A percentile compares a stretch with the other conserved stretches of the same genome.
These are phyloP conservation scores for Thalassarche chlororhynchos DNA, from an alignment of 2,113 vertebrate genomes.

Conservation along the genomic window DNA sequence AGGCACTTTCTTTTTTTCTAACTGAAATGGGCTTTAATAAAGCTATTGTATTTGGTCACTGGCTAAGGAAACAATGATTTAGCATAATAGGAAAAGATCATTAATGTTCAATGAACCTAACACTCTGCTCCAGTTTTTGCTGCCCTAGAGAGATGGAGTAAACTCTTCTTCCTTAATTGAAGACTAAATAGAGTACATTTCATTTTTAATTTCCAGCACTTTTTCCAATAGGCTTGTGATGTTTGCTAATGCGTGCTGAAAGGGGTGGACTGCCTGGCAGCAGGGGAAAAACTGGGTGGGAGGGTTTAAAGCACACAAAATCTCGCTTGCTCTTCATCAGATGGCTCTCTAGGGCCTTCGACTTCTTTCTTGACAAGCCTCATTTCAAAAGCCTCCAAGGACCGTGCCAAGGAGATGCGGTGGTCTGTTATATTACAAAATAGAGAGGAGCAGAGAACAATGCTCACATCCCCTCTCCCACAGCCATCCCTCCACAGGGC, in stretches of 20 bases:
- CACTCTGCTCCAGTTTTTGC: constrained; percentile 66
- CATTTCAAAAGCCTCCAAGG: background rate
- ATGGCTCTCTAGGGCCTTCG: background rate
- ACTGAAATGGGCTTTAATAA: constrained; percentile 73
- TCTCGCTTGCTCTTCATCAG: background rate
- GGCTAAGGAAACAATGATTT: constrained; percentile 73
- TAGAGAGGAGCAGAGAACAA: background rate
- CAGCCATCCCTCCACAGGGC: background rate
- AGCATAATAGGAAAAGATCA: constrained; percentile 71
- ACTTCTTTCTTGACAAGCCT: background rate
- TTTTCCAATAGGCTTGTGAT: constrained; percentile 66
- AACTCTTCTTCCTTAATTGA: constrained; percentile 72
- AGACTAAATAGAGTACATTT: constrained; percentile 70
- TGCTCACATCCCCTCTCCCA: accelerated
- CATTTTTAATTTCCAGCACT: constrained; percentile 69
- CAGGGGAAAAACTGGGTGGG: constrained; percentile 18
- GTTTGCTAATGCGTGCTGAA: constrained; percentile 40
- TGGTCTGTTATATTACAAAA: background rate
- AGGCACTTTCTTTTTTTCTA: constrained; percentile 43
- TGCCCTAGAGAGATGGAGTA: constrained; percentile 65
- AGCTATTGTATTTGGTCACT: constrained; percentile 78
- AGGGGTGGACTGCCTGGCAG: constrained; percentile 8
- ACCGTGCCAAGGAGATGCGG: accelerated
- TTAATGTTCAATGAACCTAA: constrained; percentile 74
- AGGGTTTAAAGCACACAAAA: constrained; percentile 19